A percentile compares a stretch with the other conserved stretches of the same genome.
Conservation (phyloP, 2,113 vertebrate species). For the Sigmodon hispidus region DNA sequence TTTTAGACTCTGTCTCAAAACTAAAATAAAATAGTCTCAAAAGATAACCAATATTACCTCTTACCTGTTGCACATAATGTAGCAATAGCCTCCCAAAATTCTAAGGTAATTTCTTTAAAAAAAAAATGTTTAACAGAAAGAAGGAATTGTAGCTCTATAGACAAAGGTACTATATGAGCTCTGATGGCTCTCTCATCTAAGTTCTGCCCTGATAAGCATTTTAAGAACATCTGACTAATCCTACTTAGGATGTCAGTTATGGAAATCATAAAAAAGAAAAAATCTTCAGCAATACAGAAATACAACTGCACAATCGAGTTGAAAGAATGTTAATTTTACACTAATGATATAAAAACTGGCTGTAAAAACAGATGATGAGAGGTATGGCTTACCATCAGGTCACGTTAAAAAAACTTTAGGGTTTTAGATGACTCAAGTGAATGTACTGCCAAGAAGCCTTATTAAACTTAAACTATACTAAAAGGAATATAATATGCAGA, state of each 20-base stretch:
- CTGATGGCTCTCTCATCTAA: neutral
- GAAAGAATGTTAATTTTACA: neutral
- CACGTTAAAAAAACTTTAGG: neutral
- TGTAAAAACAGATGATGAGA: neutral
- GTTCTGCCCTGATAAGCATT: constrained; percentile 4
- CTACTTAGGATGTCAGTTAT: neutral
- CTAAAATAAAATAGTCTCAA: neutral
- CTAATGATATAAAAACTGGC: neutral
- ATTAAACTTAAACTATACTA: neutral
- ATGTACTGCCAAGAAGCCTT: neutral
- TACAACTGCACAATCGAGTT: neutral
- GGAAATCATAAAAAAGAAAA: neutral
- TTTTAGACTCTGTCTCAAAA: neutral
- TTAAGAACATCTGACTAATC: constrained; percentile 5
- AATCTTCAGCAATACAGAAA: neutral
- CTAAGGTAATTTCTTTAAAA: neutral
- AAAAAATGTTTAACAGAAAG: neutral
- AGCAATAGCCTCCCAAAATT: neutral
- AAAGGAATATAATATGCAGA: neutral
- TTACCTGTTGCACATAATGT: neutral
- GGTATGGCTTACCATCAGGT: neutral
- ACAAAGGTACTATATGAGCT: neutral
- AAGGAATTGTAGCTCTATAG: neutral
- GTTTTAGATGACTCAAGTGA: neutral
- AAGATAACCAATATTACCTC: neutral